Percentiles rank a stretch among this genome's conserved stretches.
These are phyloP conservation scores for Zootermopsis nevadensis DNA, from an alignment of 2,888 invertebrate genomes.

Conservation along the genomic window DNA sequence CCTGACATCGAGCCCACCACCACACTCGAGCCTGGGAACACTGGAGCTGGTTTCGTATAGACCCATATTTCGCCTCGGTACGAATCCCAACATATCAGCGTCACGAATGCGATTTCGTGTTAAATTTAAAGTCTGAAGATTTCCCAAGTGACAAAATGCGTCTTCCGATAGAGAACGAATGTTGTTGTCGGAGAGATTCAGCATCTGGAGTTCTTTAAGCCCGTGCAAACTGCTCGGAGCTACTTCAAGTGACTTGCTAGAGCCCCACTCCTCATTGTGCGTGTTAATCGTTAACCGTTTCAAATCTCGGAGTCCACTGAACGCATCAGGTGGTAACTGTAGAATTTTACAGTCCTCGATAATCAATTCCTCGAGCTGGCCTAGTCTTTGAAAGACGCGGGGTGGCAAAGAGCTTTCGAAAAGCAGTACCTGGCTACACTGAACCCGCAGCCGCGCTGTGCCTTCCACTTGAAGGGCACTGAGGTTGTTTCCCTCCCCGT, in stretches of 20 bases:
- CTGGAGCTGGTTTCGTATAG: neutral
- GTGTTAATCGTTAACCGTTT: slow-evolving; percentile 83
- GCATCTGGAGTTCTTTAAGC: slow-evolving; percentile 80
- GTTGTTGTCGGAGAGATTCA: slow-evolving; percentile 87
- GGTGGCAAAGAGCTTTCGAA: slow-evolving; percentile 82
- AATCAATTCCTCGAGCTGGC: slow-evolving; percentile 79
- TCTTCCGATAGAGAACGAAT: slow-evolving; percentile 82
- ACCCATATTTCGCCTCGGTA: neutral
- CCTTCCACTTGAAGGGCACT: slow-evolving; percentile 74
- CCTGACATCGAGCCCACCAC: slow-evolving; percentile 77
- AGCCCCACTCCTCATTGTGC: slow-evolving; percentile 81
- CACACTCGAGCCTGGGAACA: slow-evolving; percentile 61
- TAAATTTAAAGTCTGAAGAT: slow-evolving; percentile 84
- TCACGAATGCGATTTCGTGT: slow-evolving; percentile 86
- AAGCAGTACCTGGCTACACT: slow-evolving; percentile 81
- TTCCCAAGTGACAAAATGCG: slow-evolving; percentile 82
- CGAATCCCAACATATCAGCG: slow-evolving; percentile 71
- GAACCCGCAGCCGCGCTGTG: slow-evolving; percentile 77
- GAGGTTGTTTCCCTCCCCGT: slow-evolving; percentile 75
- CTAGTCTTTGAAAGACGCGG: slow-evolving; percentile 77
- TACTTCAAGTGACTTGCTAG: slow-evolving; percentile 78
- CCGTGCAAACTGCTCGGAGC: slow-evolving; percentile 77
- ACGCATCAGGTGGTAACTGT: slow-evolving; percentile 79
- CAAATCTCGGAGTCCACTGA: slow-evolving; percentile 83
- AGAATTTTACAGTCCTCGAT: slow-evolving; percentile 85